These are phyloP conservation scores for Apotomis turbidana DNA, from an alignment of 2,888 invertebrate species.

Conservation along the genomic window DNA sequence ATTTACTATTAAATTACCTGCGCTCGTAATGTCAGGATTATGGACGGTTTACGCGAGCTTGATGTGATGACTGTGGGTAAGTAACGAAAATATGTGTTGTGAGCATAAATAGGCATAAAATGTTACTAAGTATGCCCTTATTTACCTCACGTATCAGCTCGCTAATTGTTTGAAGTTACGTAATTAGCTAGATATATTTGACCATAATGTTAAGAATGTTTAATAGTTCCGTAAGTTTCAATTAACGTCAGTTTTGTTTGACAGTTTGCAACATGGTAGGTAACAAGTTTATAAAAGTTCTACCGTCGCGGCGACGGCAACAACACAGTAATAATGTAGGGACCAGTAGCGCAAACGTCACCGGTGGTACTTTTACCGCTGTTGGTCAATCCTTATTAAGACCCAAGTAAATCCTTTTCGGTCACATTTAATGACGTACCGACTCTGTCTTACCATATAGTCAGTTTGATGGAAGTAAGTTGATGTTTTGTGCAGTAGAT, in stretches of 20 bases:
- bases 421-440: constrained; percentile 78
- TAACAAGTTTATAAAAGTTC: constrained; percentile 31
- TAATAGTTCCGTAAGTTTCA: constrained; percentile 5
- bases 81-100: not conserved
- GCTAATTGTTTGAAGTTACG: not conserved
- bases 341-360: constrained; percentile 37
- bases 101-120: no score
- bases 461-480: constrained; percentile 72
- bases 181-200: not conserved
- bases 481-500: constrained; percentile 63
- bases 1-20: not conserved
- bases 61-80: not conserved
- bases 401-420: constrained; percentile 74
- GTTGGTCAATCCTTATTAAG: constrained; percentile 71
- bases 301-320: constrained; percentile 17
- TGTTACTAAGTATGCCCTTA: no score
- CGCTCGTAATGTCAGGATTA: not conserved
- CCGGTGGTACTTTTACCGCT: constrained; percentile 60
- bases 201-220: not conserved
- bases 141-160: no score
- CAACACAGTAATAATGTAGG: constrained; percentile 53
- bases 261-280: constrained; percentile 11
- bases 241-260: constrained; percentile 20
- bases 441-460: constrained; percentile 60
- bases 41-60: not conserved